These are phyloP conservation scores for Phortica variegata DNA, from an alignment of 1,140 invertebrate genomes.

Conservation along the genomic window DNA sequence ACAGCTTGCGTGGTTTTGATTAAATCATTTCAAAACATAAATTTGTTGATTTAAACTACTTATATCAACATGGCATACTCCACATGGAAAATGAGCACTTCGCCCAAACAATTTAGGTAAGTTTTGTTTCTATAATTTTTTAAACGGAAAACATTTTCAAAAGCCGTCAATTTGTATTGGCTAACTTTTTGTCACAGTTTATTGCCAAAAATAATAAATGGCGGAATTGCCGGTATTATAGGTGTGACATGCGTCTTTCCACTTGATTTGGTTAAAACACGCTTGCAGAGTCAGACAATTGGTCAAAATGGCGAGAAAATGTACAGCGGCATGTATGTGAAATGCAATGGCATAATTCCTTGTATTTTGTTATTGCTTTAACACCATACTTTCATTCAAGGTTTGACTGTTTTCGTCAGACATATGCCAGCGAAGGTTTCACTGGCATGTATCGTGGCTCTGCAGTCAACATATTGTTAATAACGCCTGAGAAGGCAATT, in stretches of 20 bases:
- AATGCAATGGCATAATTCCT: conserved; percentile 96
- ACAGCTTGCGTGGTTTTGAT: too few relatives aligned
- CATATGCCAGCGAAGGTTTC: conserved; percentile 85
- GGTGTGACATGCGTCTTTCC: conserved; percentile 98
- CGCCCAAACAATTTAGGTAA: too few relatives aligned
- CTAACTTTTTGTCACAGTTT: too few relatives aligned
- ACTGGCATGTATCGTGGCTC: conserved; percentile 96
- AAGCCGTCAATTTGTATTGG: too few relatives aligned
- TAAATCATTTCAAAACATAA: too few relatives aligned
- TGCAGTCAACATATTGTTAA: conserved; percentile 92
- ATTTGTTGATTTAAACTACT: too few relatives aligned
- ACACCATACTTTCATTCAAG: too few relatives aligned
- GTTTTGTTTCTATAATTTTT: too few relatives aligned
- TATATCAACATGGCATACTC: too few relatives aligned
- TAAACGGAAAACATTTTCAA: too few relatives aligned
- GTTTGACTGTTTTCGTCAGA: conserved; percentile 90
- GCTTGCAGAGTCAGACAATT: conserved; percentile 89
- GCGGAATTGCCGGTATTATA: conserved; percentile 95
- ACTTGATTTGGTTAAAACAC: conserved; percentile 93
- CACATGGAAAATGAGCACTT: too few relatives aligned
- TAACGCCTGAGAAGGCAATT: conserved; percentile 97
- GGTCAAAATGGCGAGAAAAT: conserved; percentile 85
- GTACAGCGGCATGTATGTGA: conserved; percentile 89
- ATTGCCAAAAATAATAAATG: conserved; percentile 94
- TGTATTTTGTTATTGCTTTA: too few relatives aligned